Percentiles rank a stretch among this genome's conserved stretches.
Conservation (phyloP, 2,797 vertebrate genomes). For the Lagorchestes hirsutus region DNA sequence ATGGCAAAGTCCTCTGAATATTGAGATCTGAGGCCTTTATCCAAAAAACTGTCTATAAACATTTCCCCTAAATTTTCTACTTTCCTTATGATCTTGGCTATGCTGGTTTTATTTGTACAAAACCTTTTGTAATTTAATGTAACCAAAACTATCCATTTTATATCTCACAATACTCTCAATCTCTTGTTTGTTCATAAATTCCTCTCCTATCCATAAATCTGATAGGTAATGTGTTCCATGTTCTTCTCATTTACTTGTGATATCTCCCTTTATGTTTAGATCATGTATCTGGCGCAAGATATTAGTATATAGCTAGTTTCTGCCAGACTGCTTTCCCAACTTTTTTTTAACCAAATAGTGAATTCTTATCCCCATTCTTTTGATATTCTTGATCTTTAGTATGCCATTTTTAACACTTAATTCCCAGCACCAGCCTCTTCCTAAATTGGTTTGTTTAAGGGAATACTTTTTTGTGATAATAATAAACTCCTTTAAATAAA, state of each 20-base stretch:
- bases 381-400: neutral
- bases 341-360: neutral
- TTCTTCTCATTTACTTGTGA: too few relatives aligned
- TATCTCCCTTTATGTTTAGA: too few relatives aligned
- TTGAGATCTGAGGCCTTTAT: neutral
- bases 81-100: neutral
- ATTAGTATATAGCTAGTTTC: neutral
- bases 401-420: neutral
- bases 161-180: neutral
- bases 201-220: neutral
- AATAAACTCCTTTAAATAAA: neutral
- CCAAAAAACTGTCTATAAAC: too few relatives aligned
- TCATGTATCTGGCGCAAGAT: too few relatives aligned
- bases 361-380: neutral
- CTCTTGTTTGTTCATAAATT: neutral
- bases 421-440: neutral
- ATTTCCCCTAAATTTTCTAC: neutral
- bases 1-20: neutral
- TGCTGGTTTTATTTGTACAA: neutral
- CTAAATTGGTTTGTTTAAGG: neutral
- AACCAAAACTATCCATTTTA: neutral
- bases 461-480: neutral
- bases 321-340: neutral
- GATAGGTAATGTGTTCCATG: too few relatives aligned
- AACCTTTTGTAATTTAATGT: neutral